Percentiles rank a stretch among this genome's conserved stretches.
Conservation (phyloP, 2,797 vertebrate species). For the Monodelphis domestica region DNA sequence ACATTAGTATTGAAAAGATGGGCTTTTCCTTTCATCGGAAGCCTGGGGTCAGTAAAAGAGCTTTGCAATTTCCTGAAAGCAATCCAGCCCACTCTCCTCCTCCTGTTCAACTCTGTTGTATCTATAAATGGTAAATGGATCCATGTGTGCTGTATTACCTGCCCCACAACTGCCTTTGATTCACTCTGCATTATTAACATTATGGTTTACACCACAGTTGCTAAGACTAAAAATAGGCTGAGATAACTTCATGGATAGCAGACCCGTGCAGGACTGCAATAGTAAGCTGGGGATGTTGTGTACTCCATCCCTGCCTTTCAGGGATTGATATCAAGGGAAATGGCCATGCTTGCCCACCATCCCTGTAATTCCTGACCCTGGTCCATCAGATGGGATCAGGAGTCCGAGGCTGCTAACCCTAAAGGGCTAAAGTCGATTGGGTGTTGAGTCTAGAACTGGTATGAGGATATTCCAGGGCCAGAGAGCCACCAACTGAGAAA, state of each 20-base stretch:
- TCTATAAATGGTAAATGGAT: not conserved
- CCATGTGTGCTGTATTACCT: not conserved
- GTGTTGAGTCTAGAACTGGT: not conserved
- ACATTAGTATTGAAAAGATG: not conserved
- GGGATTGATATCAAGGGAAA: conserved; percentile 57
- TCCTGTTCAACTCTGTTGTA: not conserved
- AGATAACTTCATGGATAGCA: conserved; percentile 56
- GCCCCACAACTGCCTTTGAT: not conserved
- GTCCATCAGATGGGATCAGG: not conserved
- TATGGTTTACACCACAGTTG: not conserved
- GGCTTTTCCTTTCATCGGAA: not conserved
- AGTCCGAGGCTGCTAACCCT: not conserved
- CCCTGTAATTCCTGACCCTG: not conserved
- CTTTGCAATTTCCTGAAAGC: not conserved
- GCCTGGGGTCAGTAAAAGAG: not conserved
- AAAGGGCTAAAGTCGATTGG: not conserved
- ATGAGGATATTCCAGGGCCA: not conserved
- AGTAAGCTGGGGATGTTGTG: conserved; percentile 55
- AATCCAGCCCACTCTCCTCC: not conserved
- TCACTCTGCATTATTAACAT: conserved; percentile 40
- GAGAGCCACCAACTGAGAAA: not conserved
- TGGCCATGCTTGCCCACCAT: conserved; percentile 29
- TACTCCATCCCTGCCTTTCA: conserved; percentile 52
- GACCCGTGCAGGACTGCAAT: conserved; percentile 50
- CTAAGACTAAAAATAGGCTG: conserved; percentile 55